Percentiles rank a stretch among this genome's conserved stretches.
These are phyloP conservation scores for Chamaetylas fuelleborni DNA, from an alignment of 2,113 vertebrate species.

Conservation along the genomic window DNA sequence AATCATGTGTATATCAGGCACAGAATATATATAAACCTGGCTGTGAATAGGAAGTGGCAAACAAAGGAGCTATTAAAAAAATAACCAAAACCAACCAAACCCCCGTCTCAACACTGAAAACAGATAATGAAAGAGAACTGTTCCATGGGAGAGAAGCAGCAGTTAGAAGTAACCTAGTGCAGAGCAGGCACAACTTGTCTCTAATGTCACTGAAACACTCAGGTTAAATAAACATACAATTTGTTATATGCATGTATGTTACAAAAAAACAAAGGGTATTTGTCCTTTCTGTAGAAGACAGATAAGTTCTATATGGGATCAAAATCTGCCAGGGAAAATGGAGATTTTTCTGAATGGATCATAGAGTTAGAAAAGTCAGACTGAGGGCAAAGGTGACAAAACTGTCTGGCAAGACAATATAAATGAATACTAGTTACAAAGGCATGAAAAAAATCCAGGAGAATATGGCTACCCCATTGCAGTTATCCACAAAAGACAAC, in stretches of 20 bases:
- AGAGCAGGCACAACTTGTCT: neutral
- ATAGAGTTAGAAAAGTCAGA: neutral
- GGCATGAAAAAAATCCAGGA: neutral
- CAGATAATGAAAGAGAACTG: neutral
- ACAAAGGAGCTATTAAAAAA: neutral
- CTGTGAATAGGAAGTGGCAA: neutral
- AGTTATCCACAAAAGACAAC: neutral
- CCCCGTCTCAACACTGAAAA: neutral
- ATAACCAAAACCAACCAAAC: neutral
- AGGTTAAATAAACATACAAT: neutral
- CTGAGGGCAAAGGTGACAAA: neutral
- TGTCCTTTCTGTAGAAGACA: neutral
- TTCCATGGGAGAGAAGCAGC: neutral
- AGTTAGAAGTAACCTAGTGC: neutral
- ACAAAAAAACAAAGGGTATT: neutral
- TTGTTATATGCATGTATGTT: rapidly evolving
- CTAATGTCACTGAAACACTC: neutral
- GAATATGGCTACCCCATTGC: neutral
- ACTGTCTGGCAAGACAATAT: neutral
- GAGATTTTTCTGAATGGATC: neutral
- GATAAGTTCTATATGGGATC: neutral
- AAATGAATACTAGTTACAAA: neutral
- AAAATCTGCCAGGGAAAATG: neutral
- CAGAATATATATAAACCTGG: neutral
- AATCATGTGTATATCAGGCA: neutral